Evolutionary conservation across 2,888 invertebrate species (phyloP), one percentile per base, ranked within the genome.

Genomic region (Papilio demoleus): DNA sequence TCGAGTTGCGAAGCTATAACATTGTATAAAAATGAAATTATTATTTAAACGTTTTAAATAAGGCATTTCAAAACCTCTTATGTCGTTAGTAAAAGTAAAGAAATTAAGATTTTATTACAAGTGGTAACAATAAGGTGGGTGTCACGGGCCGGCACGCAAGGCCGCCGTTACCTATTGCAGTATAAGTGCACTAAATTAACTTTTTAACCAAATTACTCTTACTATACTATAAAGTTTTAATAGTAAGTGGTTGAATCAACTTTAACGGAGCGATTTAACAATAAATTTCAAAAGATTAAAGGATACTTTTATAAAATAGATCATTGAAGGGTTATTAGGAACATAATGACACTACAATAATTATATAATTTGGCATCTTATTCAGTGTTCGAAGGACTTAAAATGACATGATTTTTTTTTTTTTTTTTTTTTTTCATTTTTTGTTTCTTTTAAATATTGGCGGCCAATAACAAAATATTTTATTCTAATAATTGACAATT

Each of bases 21-120:
- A n/a, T n/a, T n/a, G n/a, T n/a, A n/a, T n/a, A n/a, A n/a, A n/a
- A n/a, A n/a, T n/a, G n/a, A n/a, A n/a, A n/a, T n/a, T n/a, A n/a
- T n/a, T n/a, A n/a, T n/a, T n/a, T n/a, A n/a, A n/a, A n/a, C n/a
- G n/a, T n/a, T n/a, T 31, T 17, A 9, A 56, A 31, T 31, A 17
- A 56, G n/a, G 11, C 9, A 17, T 56, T 56, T 56, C 27, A 14
- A 50, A 50, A 50, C 27, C 50, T 14, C 50, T 27, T 50, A 50
- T 27, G 27, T 31, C n/a, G 31, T 56, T 31, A 17, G 53, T 56
- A 56, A 56, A 56, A 56, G 53, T 53, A 53, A 31, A 53, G 53
- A 53, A 53, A 56, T 56, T 56, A 56, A 31, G 53, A 56, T 56
- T 56, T 11, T 17, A 53, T 53, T 53, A 50, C 24, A 56, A 56